These are phyloP conservation scores for Pterocles gutturalis DNA, from an alignment of 2,113 vertebrate species.

Conservation along the genomic window DNA sequence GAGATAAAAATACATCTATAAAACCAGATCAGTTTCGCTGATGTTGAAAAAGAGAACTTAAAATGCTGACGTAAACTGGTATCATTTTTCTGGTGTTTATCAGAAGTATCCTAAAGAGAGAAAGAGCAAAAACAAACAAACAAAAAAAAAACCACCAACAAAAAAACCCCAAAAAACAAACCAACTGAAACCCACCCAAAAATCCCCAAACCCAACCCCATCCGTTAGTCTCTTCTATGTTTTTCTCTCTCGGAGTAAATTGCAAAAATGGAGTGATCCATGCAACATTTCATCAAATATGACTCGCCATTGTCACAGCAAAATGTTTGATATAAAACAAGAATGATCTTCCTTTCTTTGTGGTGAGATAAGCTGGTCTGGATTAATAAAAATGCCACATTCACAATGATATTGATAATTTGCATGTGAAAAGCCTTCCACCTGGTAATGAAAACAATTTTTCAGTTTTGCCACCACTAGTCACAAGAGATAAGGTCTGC, in stretches of 20 bases:
- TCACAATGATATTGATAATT: slow-evolving; percentile 65
- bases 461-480: slow-evolving; percentile 56
- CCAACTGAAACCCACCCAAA: background rate
- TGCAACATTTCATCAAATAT: background rate
- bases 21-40: slow-evolving; percentile 22
- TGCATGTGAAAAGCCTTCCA: slow-evolving; percentile 62
- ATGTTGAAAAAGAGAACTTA: slow-evolving; percentile 34
- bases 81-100: slow-evolving; percentile 18
- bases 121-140: background rate
- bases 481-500: slow-evolving; percentile 42
- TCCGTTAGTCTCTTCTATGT: background rate
- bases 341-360: slow-evolving; percentile 18
- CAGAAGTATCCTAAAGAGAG: background rate
- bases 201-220: background rate
- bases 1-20: slow-evolving; percentile 43
- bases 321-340: slow-evolving; percentile 21
- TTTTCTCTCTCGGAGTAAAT: background rate
- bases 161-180: too few relatives aligned
- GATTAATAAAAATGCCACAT: slow-evolving; percentile 62
- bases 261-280: background rate
- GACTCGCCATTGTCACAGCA: background rate
- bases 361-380: background rate
- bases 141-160: too few relatives aligned
- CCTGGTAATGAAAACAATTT: slow-evolving; percentile 59
- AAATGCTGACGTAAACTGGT: background rate